Percentiles rank a stretch among this genome's conserved stretches.
Evolutionary conservation across 2,797 vertebrate genomes (phyloP).

Genomic region (Centropyge bicolor): DNA sequence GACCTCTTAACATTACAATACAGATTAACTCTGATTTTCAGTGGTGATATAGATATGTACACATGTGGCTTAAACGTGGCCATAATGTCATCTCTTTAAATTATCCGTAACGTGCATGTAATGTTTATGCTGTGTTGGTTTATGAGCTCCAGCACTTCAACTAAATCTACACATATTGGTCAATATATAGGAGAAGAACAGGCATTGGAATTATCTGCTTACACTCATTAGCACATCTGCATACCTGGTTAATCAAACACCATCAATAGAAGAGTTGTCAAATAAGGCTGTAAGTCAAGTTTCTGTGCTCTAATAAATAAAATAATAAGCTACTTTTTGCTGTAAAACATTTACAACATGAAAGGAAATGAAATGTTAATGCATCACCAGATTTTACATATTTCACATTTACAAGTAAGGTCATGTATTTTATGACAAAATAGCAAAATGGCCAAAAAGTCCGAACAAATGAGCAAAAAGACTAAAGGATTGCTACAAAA

Average conservation of each 20-base stretch:
- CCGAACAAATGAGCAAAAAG: no score
- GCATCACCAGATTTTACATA: neutral
- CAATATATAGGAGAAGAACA: neutral
- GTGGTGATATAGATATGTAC: neutral
- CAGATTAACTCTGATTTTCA: neutral
- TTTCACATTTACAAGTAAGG: neutral
- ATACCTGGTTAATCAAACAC: neutral
- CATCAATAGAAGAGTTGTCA: neutral
- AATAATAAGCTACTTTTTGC: neutral
- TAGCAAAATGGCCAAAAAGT: no score
- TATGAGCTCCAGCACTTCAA: neutral
- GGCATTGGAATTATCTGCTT: slow-evolving; percentile 2
- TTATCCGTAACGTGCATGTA: neutral
- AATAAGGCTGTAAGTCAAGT: neutral
- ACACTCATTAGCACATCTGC: neutral
- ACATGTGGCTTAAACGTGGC: neutral
- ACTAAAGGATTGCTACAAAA: no score
- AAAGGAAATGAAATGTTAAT: neutral
- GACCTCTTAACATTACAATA: neutral
- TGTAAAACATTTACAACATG: neutral
- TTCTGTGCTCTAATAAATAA: neutral
- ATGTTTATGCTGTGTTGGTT: neutral
- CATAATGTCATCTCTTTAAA: neutral
- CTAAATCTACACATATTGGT: neutral
- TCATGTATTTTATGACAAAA: neutral